Evolutionary conservation across 92 coral and sea anemone genomes (phyloP).

Genomic region (Paramuricea clavata): DNA sequence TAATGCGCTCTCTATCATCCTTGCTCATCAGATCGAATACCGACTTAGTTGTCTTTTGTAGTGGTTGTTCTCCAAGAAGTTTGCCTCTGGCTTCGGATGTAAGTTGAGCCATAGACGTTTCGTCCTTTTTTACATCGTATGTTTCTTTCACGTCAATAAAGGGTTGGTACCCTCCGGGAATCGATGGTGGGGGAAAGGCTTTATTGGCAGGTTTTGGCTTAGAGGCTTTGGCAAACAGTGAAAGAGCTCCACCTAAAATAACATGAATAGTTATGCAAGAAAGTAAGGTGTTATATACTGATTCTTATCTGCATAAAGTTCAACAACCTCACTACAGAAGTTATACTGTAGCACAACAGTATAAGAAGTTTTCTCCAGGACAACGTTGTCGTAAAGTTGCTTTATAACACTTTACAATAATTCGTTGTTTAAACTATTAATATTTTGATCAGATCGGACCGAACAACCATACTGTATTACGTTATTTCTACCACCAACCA

Average conservation of each 20-base stretch:
- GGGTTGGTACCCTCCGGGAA: conserved; percentile 84
- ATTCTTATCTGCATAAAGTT: neutral
- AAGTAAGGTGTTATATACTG: too few species aligned
- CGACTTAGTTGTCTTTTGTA: conserved; percentile 80
- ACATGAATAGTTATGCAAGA: too few species aligned
- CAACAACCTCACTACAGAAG: too few species aligned
- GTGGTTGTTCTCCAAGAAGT: conserved; percentile 78
- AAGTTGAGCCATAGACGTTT: conserved; percentile 45
- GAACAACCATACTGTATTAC: too few species aligned
- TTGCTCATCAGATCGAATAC: conserved; percentile 85
- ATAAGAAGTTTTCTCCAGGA: too few species aligned
- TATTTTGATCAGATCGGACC: too few species aligned
- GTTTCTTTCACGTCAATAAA: conserved; percentile 55
- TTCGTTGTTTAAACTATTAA: too few species aligned
- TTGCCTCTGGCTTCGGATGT: conserved; percentile 83
- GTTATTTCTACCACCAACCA: too few species aligned
- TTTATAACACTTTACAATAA: too few species aligned
- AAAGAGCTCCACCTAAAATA: conserved; percentile 85
- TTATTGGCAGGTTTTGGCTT: conserved; percentile 78
- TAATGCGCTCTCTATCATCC: conserved; percentile 78
- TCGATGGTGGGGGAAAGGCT: conserved; percentile 82
- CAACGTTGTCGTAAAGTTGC: too few species aligned
- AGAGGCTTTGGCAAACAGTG: conserved; percentile 76
- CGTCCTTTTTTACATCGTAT: conserved; percentile 13
- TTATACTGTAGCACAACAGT: too few species aligned